phyloP scores from a whole-genome alignment of 1,140 invertebrate species.

The Heliconius nattereri region DNA sequence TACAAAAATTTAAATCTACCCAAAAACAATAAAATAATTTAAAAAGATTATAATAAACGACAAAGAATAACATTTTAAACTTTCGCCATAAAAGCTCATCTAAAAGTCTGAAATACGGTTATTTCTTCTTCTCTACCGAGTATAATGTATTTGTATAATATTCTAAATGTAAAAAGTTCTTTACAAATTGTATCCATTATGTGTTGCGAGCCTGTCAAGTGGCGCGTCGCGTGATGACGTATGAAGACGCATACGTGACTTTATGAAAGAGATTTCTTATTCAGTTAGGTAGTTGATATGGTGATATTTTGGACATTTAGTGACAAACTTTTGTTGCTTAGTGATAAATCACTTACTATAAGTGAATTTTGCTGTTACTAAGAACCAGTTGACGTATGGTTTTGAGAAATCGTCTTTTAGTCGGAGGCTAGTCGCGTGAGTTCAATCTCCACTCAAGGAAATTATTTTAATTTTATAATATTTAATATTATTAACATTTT shows the following conservation, averaged over 20 bases:
- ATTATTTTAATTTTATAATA: too few relatives aligned
- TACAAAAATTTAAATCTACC: too few relatives aligned
- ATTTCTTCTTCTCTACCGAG: not conserved
- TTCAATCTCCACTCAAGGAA: too few relatives aligned
- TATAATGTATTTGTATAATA: slow-evolving; percentile 7
- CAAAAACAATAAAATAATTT: not conserved
- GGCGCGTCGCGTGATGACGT: not conserved
- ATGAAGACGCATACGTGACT: slow-evolving; percentile 1
- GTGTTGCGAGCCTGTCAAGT: slow-evolving; percentile 1
- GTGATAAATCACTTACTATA: not conserved
- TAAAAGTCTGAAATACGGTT: not conserved
- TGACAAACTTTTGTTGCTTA: not conserved
- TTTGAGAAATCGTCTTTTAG: too few relatives aligned
- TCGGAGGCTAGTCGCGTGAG: too few relatives aligned
- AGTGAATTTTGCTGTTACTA: not conserved
- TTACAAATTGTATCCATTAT: slow-evolving; percentile 11
- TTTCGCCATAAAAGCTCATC: slow-evolving; percentile 6
- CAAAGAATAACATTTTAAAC: not conserved
- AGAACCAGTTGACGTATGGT: not conserved
- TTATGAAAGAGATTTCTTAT: not conserved
- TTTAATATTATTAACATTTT: too few relatives aligned
- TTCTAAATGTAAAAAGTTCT: slow-evolving; percentile 10
- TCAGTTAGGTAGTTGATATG: not conserved
- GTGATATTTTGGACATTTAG: not conserved
- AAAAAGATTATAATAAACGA: not conserved